phyloP scores from a whole-genome alignment of 2,113 vertebrate species.

The Triplophysa tibetana region DNA sequence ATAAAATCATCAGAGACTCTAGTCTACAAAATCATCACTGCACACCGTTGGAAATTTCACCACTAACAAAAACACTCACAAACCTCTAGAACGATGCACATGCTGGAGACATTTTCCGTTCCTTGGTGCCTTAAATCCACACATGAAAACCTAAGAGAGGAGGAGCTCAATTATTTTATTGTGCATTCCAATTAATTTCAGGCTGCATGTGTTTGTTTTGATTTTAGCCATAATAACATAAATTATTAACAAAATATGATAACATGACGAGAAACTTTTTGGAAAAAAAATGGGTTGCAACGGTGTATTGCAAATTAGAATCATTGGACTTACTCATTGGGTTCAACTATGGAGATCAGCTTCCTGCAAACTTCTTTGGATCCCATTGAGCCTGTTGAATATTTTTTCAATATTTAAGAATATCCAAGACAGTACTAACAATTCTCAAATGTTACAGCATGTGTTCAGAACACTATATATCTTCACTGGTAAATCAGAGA shows the following conservation, averaged over 20 bases:
- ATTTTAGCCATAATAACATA: no score
- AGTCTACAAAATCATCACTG: slow-evolving; percentile 54
- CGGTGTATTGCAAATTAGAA: background rate
- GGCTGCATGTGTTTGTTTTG: no score
- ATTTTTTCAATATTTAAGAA: background rate
- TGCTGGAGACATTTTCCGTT: background rate
- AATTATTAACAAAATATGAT: no score
- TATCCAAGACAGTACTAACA: background rate
- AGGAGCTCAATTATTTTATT: background rate
- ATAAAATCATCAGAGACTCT: slow-evolving; percentile 60
- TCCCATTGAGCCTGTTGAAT: background rate
- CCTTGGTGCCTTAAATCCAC: no score
- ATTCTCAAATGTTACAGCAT: background rate
- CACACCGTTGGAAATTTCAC: slow-evolving; percentile 14
- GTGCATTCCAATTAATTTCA: no score
- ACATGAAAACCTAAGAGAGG: background rate
- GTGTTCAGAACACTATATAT: slow-evolving; percentile 57
- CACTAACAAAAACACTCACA: background rate
- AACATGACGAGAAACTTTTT: no score
- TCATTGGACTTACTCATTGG: background rate
- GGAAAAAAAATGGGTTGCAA: background rate
- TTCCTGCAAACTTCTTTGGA: background rate
- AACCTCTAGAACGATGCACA: background rate
- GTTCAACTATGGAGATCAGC: background rate
- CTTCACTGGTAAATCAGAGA: slow-evolving; percentile 58